Percentiles rank a stretch among this genome's conserved stretches.
These are phyloP conservation scores for Macrobrachium nipponense DNA, from an alignment of 1,140 invertebrate genomes.

Conservation along the genomic window DNA sequence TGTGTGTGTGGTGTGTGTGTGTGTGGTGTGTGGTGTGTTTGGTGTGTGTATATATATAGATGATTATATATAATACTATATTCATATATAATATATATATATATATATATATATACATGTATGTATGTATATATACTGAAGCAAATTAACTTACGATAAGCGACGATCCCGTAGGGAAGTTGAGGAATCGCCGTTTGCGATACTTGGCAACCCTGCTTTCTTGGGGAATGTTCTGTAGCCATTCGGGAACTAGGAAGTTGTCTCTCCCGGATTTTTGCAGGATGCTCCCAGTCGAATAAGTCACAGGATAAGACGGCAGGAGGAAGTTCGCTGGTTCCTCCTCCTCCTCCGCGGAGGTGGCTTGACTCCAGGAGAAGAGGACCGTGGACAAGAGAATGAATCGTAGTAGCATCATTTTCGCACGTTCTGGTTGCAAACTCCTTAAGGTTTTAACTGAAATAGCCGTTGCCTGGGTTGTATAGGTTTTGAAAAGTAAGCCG, in stretches of 20 bases:
- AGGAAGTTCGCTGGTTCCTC: not conserved
- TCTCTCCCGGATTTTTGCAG: not conserved
- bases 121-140: not conserved
- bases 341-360: not conserved
- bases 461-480: too few relatives aligned
- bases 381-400: too few relatives aligned
- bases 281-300: not conserved
- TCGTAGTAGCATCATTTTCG: too few relatives aligned
- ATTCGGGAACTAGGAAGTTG: not conserved
- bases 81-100: not conserved
- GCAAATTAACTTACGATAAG: conserved; percentile 8
- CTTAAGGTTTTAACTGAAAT: too few relatives aligned
- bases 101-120: conserved; percentile 1
- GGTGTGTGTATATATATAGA: too few relatives aligned
- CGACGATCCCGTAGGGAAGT: conserved; percentile 11
- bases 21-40: too few relatives aligned
- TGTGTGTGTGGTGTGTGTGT: too few relatives aligned
- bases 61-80: too few relatives aligned
- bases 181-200: conserved; percentile 16
- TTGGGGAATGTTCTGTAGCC: conserved; percentile 36
- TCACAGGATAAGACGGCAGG: not conserved
- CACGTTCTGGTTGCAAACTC: too few relatives aligned
- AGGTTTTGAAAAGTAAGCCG: too few relatives aligned
- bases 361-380: too few relatives aligned
- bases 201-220: conserved; percentile 38